Percentiles rank a stretch among this genome's conserved stretches.
These are phyloP conservation scores for Salpingus planirostris DNA, from an alignment of 2,888 invertebrate genomes.

Conservation along the genomic window DNA sequence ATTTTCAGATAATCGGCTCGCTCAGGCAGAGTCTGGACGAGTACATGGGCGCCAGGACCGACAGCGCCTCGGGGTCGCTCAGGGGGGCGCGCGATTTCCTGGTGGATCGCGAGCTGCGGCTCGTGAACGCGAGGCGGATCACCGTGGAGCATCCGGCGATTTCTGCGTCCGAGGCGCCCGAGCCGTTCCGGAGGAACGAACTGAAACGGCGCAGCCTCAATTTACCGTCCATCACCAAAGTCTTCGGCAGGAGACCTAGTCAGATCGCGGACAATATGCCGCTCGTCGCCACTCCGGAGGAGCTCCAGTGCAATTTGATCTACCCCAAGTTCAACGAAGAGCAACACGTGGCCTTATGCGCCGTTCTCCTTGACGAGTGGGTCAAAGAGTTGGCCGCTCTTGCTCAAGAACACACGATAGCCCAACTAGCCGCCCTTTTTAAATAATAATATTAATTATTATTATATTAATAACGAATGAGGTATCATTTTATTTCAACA, in stretches of 20 bases:
- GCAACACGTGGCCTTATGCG: conserved; percentile 64
- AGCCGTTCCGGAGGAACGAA: conserved; percentile 56
- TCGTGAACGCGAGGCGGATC: conserved; percentile 60
- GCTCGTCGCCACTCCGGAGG: conserved; percentile 25
- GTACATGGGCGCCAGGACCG: conserved; percentile 52
- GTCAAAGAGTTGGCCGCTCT: conserved; percentile 90
- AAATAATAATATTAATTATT: too few species aligned
- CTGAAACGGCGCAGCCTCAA: conserved; percentile 69
- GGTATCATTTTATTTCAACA: too few species aligned
- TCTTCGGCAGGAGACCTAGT: conserved; percentile 50
- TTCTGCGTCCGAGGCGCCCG: conserved; percentile 22
- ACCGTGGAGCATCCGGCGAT: conserved; percentile 40
- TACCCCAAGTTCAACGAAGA: conserved; percentile 40
- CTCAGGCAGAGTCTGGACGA: conserved; percentile 84
- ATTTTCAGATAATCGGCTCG: conserved; percentile 60
- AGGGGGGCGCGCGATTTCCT: conserved; percentile 72
- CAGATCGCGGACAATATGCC: conserved; percentile 30
- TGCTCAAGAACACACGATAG: conserved; percentile 84
- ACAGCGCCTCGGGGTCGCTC: conserved; percentile 52
- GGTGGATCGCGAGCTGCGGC: conserved; percentile 67
- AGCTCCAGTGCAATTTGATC: conserved; percentile 26
- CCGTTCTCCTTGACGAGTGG: conserved; percentile 91
- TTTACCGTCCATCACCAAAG: conserved; percentile 62
- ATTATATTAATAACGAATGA: too few species aligned
- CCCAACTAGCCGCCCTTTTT: conserved; percentile 45